These are phyloP conservation scores for Notarius quadriscutis DNA, from an alignment of 2,113 vertebrate genomes.

Conservation along the genomic window DNA sequence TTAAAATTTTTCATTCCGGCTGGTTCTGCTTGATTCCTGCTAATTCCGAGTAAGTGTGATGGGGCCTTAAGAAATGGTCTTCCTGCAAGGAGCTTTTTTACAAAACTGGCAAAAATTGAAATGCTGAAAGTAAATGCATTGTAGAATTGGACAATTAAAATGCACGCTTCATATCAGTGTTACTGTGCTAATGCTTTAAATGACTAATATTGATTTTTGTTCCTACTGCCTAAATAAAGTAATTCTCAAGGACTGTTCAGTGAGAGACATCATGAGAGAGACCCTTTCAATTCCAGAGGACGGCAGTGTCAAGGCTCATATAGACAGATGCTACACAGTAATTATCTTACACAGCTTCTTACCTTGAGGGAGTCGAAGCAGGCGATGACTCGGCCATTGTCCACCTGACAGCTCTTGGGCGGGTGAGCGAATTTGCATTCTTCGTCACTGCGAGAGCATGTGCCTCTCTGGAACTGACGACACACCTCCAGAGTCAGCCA, in stretches of 20 bases:
- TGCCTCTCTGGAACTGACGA: constrained; percentile 98
- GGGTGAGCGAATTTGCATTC: constrained; percentile 99
- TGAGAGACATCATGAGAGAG: constrained; percentile 1
- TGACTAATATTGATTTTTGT: background rate
- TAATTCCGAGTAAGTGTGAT: too few species aligned
- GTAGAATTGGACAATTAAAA: background rate
- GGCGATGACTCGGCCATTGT: constrained; percentile 97
- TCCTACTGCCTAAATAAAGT: background rate
- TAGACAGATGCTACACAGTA: background rate
- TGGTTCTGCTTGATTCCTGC: too few species aligned
- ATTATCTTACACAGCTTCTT: constrained; percentile 63
- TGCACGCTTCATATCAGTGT: background rate
- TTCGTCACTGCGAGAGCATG: constrained; percentile 96
- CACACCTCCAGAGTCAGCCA: constrained; percentile 99
- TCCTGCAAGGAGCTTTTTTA: background rate
- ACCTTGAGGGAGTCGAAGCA: constrained; percentile 99
- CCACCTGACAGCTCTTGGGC: constrained; percentile 98
- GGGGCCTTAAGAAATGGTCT: background rate
- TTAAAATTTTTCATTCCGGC: too few species aligned
- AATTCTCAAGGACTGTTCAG: background rate
- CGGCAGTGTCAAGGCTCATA: background rate
- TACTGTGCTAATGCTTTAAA: background rate
- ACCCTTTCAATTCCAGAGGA: background rate
- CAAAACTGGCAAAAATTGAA: background rate
- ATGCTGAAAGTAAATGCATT: background rate